Evolutionary conservation across 53 echinoderm and acorn worm genomes (phyloP).

Genomic region (Paracentrotus lividus): DNA sequence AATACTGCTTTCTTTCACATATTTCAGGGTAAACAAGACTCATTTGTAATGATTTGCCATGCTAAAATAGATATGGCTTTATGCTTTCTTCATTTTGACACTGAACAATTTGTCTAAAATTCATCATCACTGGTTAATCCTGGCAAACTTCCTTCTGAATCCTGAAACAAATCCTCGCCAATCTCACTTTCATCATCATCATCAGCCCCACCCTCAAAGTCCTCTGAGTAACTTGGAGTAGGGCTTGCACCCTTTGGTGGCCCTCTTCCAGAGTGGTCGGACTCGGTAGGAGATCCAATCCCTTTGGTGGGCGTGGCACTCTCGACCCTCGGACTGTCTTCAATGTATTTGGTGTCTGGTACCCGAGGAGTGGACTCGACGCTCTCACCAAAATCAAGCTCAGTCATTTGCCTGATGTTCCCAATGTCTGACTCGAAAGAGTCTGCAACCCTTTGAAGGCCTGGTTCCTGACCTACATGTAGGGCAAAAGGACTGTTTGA

Average conservation of each 20-base stretch:
- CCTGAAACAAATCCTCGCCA: slow-evolving; percentile 57
- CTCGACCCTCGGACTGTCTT: slow-evolving; percentile 44
- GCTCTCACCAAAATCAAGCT: slow-evolving; percentile 57
- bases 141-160: slow-evolving; percentile 52
- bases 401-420: slow-evolving; percentile 59
- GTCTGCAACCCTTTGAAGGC: slow-evolving; percentile 35
- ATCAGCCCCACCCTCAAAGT: slow-evolving; percentile 69
- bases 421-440: slow-evolving; percentile 59
- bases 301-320: slow-evolving; percentile 71
- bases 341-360: not conserved
- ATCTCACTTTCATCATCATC: slow-evolving; percentile 69
- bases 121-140: slow-evolving; percentile 69
- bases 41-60: not conserved
- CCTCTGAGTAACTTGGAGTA: slow-evolving; percentile 44
- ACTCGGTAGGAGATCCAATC: slow-evolving; percentile 62
- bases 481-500: not conserved
- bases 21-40: no score
- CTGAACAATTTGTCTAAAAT: not conserved
- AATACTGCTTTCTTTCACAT: no score
- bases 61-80: not conserved
- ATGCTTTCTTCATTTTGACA: not conserved
- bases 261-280: slow-evolving; percentile 55
- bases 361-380: slow-evolving; percentile 35
- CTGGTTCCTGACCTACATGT: slow-evolving; percentile 26
- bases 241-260: slow-evolving; percentile 55